Percentiles rank a stretch among this genome's conserved stretches.
phyloP scores from a whole-genome alignment of 2,113 vertebrate genomes.

The Ochotona princeps region DNA sequence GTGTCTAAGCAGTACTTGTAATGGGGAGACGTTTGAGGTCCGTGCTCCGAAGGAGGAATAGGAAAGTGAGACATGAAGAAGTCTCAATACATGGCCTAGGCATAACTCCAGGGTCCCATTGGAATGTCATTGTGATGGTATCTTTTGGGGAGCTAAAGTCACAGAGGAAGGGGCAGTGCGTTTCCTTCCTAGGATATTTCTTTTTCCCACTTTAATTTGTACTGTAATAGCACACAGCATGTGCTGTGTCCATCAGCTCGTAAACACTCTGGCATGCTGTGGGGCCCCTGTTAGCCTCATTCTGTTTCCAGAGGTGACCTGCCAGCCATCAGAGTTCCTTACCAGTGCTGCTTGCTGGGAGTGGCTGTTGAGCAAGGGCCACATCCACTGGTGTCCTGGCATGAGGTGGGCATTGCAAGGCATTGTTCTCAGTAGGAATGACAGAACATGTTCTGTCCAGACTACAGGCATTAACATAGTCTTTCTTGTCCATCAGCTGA shows the following conservation, averaged over 20 bases:
- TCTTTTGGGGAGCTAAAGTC: background rate
- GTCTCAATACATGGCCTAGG: background rate
- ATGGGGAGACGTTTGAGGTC: background rate
- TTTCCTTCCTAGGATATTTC: background rate
- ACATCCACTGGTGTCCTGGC: background rate
- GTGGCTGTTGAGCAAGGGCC: background rate
- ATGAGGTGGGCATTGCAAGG: background rate
- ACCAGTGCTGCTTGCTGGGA: background rate
- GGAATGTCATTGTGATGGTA: background rate
- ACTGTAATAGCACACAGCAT: too few species aligned
- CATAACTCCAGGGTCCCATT: too few species aligned
- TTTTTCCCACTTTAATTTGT: background rate
- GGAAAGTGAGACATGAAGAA: background rate
- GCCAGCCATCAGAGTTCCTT: too few species aligned
- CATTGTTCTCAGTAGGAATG: background rate
- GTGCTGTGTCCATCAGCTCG: background rate
- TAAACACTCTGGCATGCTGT: background rate
- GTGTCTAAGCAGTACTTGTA: background rate
- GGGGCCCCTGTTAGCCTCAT: background rate
- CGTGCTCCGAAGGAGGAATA: rapidly evolving
- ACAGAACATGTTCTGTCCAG: background rate
- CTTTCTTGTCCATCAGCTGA: background rate
- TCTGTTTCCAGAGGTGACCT: background rate
- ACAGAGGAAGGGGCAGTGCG: background rate
- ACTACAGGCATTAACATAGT: background rate